A percentile compares a stretch with the other conserved stretches of the same genome.
These are phyloP conservation scores for Euzophera pinguis DNA, from an alignment of 2,888 invertebrate genomes.

Conservation along the genomic window DNA sequence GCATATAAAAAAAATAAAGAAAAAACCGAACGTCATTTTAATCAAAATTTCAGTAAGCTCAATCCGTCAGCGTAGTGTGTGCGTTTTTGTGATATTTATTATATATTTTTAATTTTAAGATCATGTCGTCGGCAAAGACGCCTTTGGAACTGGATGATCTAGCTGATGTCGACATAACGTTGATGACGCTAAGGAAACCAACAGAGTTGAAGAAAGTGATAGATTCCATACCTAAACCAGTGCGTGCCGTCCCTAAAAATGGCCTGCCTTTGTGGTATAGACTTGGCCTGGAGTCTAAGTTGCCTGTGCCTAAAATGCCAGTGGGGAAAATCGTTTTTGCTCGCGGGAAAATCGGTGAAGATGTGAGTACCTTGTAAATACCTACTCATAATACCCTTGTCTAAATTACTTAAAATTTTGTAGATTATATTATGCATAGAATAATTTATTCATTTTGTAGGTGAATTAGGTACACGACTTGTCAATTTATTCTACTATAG, in stretches of 20 bases:
- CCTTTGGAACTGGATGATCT: constrained; percentile 43
- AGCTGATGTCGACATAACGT: constrained; percentile 48
- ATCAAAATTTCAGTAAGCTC: constrained; percentile 4
- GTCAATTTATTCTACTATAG: too few species aligned
- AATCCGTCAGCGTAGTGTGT: constrained; percentile 12
- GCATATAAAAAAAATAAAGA: neutral
- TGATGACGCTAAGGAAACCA: constrained; percentile 67
- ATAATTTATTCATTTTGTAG: too few species aligned
- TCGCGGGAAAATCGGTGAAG: constrained; percentile 75
- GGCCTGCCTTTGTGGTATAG: constrained; percentile 75
- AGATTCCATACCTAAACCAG: constrained; percentile 67
- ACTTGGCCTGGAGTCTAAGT: constrained; percentile 73
- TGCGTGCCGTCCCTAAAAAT: constrained; percentile 66
- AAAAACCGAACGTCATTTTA: neutral
- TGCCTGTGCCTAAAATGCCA: constrained; percentile 77
- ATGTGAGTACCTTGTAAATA: constrained; percentile 69
- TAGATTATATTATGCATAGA: too few species aligned
- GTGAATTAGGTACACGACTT: too few species aligned
- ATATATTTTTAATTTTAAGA: constrained; percentile 28
- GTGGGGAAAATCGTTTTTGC: constrained; percentile 68
- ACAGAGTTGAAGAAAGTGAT: constrained; percentile 69
- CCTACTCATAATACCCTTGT: too few species aligned
- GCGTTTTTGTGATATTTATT: constrained; percentile 31
- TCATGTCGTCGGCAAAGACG: constrained; percentile 38
- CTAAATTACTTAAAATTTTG: too few species aligned